Percentiles rank a stretch among this genome's conserved stretches.
Conservation (phyloP, 2,888 invertebrate genomes). For the Punctoribates punctum region DNA sequence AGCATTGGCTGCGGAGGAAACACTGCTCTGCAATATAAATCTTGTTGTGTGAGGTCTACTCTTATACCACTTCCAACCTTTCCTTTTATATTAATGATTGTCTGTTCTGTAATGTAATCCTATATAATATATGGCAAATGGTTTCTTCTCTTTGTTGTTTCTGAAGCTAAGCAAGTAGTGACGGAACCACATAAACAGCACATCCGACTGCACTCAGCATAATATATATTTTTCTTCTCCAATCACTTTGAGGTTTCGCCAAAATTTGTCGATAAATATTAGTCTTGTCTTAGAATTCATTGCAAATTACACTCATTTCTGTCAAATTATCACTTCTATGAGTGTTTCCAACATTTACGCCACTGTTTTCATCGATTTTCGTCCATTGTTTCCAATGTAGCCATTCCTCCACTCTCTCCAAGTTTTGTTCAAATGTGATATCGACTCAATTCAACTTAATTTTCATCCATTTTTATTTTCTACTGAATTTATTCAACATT, state of each 20-base stretch:
- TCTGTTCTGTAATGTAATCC: slow-evolving; percentile 34
- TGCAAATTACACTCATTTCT: too few relatives aligned
- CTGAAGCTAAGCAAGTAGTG: neutral
- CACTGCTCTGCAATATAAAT: slow-evolving; percentile 26
- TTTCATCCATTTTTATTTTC: too few relatives aligned
- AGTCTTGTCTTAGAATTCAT: too few relatives aligned
- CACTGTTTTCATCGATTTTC: too few relatives aligned
- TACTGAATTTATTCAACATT: too few relatives aligned
- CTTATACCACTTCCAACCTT: slow-evolving; percentile 31
- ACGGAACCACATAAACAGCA: slow-evolving; percentile 13
- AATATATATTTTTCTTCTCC: neutral
- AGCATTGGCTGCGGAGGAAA: slow-evolving; percentile 26
- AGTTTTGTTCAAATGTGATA: too few relatives aligned
- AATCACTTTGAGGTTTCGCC: neutral
- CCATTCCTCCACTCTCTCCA: too few relatives aligned
- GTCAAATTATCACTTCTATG: too few relatives aligned
- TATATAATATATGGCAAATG: slow-evolving; percentile 37
- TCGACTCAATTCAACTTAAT: too few relatives aligned
- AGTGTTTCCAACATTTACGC: too few relatives aligned
- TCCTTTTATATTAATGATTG: slow-evolving; percentile 35
- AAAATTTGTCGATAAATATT: neutral
- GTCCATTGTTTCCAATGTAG: too few relatives aligned
- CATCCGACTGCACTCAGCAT: neutral
- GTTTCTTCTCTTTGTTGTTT: slow-evolving; percentile 24
- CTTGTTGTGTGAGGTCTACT: slow-evolving; percentile 35